Evolutionary conservation across 2,888 invertebrate species (phyloP), one percentile per base, ranked within the genome.

Genomic region (Papilio elwesi): DNA sequence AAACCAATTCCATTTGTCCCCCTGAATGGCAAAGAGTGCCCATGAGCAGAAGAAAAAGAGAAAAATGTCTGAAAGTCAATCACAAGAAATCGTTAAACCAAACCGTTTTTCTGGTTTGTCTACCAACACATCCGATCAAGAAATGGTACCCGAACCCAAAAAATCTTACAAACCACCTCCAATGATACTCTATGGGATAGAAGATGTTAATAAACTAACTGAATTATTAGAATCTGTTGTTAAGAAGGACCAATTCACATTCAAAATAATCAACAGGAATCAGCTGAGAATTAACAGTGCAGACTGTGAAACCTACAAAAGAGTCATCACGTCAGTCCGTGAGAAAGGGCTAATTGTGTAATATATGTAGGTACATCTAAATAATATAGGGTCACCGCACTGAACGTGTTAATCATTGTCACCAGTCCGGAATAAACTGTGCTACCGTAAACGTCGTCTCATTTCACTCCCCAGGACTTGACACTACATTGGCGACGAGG

Each of bases 261-360:
- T 53, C 48, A 70, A 72, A 71, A 75, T 76, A n/a, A 49, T 74
- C 5, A 75, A 74, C 26, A n/a, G n/a, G n/a, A n/a, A 70, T 13
- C 74, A 76, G 65, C 67, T 76, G 8, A 76, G 73, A 62, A 63
- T 75, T 12, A 71, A n/a, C 12, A 16, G 69, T 9, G 9, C 4
- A 3, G 68, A 69, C 12, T 26, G 55, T 10, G 75, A 70, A n/a
- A 69, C 53, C 12, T 76, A 75, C 57, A 74, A 76, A 72, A 72
- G 74, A 55, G 15, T 77, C 9, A 76, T 77, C 0, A 55, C 51
- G 0, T 6, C 74, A 8, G 63, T 75, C 2, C 38, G 77, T 15
- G 70, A 74, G 38, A 74, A 70, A 7, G 72, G 73, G 5, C 73
- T 77, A 13, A n/a, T n/a, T n/a, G n/a, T n/a, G n/a, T n/a, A n/a